phyloP scores from a whole-genome alignment of 2,888 invertebrate species.

The Cosmia trapezina region DNA sequence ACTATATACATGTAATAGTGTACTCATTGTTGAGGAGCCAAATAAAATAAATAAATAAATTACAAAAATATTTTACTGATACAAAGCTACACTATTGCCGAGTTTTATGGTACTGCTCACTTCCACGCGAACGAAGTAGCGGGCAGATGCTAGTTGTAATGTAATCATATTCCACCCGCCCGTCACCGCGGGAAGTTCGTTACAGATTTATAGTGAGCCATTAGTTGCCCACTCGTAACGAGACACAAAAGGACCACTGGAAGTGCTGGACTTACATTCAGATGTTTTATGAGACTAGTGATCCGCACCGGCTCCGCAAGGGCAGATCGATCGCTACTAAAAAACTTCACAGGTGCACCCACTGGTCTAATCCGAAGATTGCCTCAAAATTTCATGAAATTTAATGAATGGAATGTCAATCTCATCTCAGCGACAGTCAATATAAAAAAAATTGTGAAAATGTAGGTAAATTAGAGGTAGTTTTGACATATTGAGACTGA shows the following conservation, averaged over 20 bases:
- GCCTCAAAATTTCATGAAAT: too few species aligned
- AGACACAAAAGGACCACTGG: conserved; percentile 12
- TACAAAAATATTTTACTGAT: background rate
- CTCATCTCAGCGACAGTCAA: background rate
- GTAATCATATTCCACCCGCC: conserved; percentile 20
- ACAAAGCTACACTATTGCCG: background rate
- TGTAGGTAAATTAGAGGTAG: background rate
- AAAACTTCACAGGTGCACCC: too few species aligned
- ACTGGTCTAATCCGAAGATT: too few species aligned
- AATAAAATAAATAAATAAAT: too few species aligned
- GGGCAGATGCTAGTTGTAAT: too few species aligned
- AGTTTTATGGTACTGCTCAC: too few species aligned
- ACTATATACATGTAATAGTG: too few species aligned
- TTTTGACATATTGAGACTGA: background rate
- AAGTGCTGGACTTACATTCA: background rate
- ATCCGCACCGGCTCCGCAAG: too few species aligned
- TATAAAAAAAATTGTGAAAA: background rate
- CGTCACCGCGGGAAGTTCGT: conserved; percentile 37
- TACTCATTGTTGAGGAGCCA: too few species aligned
- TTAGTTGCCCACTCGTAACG: conserved; percentile 30
- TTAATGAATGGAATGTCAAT: too few species aligned
- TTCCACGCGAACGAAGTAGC: background rate
- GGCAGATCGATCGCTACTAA: too few species aligned
- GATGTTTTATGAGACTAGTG: background rate
- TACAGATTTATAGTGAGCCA: conserved; percentile 59